A percentile compares a stretch with the other conserved stretches of the same genome.
phyloP scores from a whole-genome alignment of 53 echinoderm and acorn worm species.

The Holothuria leucospilota region DNA sequence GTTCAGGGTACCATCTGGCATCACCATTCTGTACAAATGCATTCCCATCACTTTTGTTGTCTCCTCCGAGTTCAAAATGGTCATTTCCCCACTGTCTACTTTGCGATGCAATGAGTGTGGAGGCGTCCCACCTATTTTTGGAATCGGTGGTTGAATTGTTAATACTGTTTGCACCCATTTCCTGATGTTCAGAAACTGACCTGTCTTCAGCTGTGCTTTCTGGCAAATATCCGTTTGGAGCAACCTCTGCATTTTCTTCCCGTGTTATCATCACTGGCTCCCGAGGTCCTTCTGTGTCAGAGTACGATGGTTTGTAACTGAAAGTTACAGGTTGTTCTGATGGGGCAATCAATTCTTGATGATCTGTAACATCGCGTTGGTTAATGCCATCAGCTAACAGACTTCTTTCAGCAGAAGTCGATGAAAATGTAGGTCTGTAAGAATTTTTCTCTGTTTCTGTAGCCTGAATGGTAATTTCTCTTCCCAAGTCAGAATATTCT shows the following conservation, averaged over 20 bases:
- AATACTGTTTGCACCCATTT: too few relatives aligned
- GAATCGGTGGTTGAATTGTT: too few relatives aligned
- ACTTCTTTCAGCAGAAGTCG: neutral
- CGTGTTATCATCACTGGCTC: too few relatives aligned
- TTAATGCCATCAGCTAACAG: neutral
- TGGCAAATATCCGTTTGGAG: too few relatives aligned
- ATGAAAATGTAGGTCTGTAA: neutral
- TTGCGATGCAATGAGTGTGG: too few relatives aligned
- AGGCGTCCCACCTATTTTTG: too few relatives aligned
- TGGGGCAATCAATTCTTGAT: too few relatives aligned
- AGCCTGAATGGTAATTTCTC: neutral
- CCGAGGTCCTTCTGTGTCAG: neutral
- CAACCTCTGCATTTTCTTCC: too few relatives aligned
- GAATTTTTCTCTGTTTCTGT: neutral
- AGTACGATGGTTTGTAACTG: conserved; percentile 21
- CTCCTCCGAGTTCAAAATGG: neutral
- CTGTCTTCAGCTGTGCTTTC: too few relatives aligned
- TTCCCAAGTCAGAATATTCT: conserved; percentile 19
- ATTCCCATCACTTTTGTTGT: neutral
- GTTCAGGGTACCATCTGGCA: neutral
- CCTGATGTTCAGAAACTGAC: too few relatives aligned
- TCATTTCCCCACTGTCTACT: too few relatives aligned
- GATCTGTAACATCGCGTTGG: too few relatives aligned
- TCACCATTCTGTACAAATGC: neutral
- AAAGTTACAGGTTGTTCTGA: neutral